Conservation (phyloP, 2,113 vertebrate species). For the Vicugna pacos region DNA sequence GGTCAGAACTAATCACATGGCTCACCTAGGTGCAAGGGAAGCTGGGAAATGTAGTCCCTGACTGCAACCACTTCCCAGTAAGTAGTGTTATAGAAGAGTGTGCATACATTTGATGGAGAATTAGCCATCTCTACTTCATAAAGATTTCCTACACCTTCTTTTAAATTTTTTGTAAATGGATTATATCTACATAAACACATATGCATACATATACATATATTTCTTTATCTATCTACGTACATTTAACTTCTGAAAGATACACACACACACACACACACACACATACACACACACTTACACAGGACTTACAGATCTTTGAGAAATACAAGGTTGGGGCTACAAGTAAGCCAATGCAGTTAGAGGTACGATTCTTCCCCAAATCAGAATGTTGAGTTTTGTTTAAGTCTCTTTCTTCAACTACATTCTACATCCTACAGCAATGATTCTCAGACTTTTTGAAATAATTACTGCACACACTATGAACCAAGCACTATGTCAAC, state of each 20-base stretch:
- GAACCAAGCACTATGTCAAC: not conserved
- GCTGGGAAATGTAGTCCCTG: not conserved
- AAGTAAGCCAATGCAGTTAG: not conserved
- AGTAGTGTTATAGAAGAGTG: not conserved
- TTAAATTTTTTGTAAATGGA: not conserved
- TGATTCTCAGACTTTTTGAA: not conserved
- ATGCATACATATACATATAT: rapidly evolving
- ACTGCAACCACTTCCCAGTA: not conserved
- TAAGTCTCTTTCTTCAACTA: not conserved
- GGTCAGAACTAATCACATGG: not conserved
- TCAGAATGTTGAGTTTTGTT: not conserved
- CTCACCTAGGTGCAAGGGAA: not conserved
- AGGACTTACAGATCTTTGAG: not conserved
- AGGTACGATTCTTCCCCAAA: not conserved
- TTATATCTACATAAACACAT: not conserved
- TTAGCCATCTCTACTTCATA: not conserved
- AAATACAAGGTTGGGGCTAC: not conserved
- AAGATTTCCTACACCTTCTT: not conserved
- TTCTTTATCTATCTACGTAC: not conserved
- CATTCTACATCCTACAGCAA: not conserved
- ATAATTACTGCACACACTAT: not conserved
- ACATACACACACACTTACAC: not conserved
- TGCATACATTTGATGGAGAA: not conserved
- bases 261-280: not conserved
- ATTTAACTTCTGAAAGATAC: not conserved